These are phyloP conservation scores for Pocillopora damicornis DNA, from an alignment of 64 coral and sea anemone species.

Conservation along the genomic window DNA sequence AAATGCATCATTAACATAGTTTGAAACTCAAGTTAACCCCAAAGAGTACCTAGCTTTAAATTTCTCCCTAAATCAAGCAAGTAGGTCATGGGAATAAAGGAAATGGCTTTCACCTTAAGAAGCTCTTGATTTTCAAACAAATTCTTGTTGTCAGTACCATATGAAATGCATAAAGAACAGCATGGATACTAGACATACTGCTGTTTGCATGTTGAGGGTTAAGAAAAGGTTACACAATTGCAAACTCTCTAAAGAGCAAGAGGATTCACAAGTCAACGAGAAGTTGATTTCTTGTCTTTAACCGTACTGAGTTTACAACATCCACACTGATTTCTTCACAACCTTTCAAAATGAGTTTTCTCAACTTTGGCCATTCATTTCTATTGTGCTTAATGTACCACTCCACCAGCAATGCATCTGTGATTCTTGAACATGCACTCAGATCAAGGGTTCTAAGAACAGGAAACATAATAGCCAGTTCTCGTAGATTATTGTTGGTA, in stretches of 20 bases:
- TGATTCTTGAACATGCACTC: neutral
- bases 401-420: conserved; percentile 16
- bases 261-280: neutral
- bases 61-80: too few relatives aligned
- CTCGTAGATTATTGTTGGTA: neutral
- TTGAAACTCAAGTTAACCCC: too few relatives aligned
- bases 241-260: neutral
- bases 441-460: conserved; percentile 23
- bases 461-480: conserved; percentile 3
- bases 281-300: conserved; percentile 29
- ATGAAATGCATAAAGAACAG: too few relatives aligned
- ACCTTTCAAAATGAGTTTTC: conserved; percentile 3
- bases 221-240: neutral
- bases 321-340: neutral
- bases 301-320: neutral
- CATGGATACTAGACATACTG: too few relatives aligned
- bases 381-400: conserved; percentile 13
- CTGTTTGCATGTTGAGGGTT: too few relatives aligned
- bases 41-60: too few relatives aligned
- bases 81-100: too few relatives aligned
- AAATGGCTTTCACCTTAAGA: too few relatives aligned
- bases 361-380: neutral
- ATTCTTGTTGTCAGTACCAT: too few relatives aligned
- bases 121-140: too few relatives aligned
- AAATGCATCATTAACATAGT: too few relatives aligned